These are phyloP conservation scores for Hipposideros larvatus DNA, from an alignment of 2,797 vertebrate species.

Conservation along the genomic window DNA sequence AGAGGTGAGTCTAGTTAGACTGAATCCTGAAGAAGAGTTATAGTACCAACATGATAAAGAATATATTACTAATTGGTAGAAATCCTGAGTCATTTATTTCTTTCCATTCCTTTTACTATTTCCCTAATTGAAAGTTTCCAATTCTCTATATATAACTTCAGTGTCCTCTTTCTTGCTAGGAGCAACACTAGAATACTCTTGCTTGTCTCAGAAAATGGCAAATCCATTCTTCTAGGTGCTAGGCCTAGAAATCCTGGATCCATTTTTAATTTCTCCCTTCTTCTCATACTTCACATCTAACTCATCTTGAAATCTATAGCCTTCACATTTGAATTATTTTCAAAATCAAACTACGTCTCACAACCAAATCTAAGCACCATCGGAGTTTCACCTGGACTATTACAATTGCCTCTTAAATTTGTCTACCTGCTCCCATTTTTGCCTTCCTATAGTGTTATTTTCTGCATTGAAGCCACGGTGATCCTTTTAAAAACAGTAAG, in stretches of 20 bases:
- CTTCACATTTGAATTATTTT: conserved; percentile 35
- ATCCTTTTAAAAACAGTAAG: background rate
- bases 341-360: background rate
- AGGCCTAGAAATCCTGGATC: background rate
- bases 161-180: background rate
- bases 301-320: background rate
- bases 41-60: background rate
- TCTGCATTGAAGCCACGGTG: background rate
- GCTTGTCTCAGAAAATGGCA: background rate
- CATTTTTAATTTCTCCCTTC: background rate
- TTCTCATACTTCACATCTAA: background rate
- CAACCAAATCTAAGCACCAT: background rate
- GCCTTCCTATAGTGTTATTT: background rate
- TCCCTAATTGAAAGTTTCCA: background rate
- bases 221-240: background rate
- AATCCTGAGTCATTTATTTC: background rate
- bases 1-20: background rate
- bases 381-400: background rate
- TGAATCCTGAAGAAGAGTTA: background rate
- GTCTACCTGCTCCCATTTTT: background rate
- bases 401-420: background rate
- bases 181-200: background rate
- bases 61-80: background rate
- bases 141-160: conserved; percentile 31
- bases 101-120: background rate